Evolutionary conservation across 2,888 invertebrate species (phyloP), one percentile per base, ranked within the genome.

Genomic region (Daptonema setosum): DNA sequence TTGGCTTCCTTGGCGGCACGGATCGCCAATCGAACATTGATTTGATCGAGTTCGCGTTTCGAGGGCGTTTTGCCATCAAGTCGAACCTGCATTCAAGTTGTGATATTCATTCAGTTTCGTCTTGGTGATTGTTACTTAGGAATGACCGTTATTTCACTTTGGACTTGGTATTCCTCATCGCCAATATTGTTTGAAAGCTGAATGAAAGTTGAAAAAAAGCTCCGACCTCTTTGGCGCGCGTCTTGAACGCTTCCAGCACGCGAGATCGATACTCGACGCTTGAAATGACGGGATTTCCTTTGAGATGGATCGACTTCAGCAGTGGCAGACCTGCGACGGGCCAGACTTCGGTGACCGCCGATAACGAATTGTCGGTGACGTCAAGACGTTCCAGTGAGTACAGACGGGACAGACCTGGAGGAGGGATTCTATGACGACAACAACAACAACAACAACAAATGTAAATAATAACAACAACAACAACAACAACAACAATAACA

Each of bases 31-130:
- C 90, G 74, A 43, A 93, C 83, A 45, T 86, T 80, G 0, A 90
- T 87, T 1, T 86, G 90, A 67, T 93, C 91, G 63, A 90, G 71
- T 71, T 93, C 93, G 63, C 83, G 82, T 66, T 83, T 83, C 17
- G 84, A 81, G 0, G 87, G 83, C 62, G 80, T 82, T 67, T 86
- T 83, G 68, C 85, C 86, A 68, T 95, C 93, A 59, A 93, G 73
- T 67, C 80, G 82, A 43, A 93, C 63, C 73, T 73, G 58, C 22
- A 59, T 41, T n/a, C n/a, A n/a, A n/a, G n/a, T n/a, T n/a, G n/a
- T n/a, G n/a, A n/a, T n/a, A n/a, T n/a, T n/a, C n/a, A n/a, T n/a
- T n/a, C n/a, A n/a, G n/a, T n/a, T n/a, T n/a, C n/a, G n/a, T n/a
- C n/a, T n/a, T n/a, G n/a, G n/a, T n/a, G n/a, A n/a, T n/a, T n/a